Evolutionary conservation across 2,113 vertebrate genomes (phyloP).

Genomic region (Pycnonotus jocosus): DNA sequence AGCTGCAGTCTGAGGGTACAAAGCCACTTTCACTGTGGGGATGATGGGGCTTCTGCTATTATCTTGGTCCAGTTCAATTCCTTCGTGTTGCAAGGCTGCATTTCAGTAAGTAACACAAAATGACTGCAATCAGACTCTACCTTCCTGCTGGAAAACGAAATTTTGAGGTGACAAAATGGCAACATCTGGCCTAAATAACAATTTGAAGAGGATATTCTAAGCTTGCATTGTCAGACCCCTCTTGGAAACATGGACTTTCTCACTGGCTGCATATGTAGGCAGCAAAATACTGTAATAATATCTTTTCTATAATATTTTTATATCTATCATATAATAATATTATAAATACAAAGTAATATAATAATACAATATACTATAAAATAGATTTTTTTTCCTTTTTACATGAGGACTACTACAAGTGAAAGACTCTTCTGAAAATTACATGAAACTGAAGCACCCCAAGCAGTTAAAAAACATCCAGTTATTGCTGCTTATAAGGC

Average conservation of each 20-base stretch:
- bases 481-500: background rate
- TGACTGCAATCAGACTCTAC: background rate
- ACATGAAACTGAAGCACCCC: background rate
- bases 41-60: background rate
- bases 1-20: background rate
- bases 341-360: too few relatives aligned
- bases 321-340: too few relatives aligned
- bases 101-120: background rate
- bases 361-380: background rate
- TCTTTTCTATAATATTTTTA: too few relatives aligned
- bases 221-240: background rate
- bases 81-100: background rate
- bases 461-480: background rate
- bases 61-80: background rate
- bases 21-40: background rate
- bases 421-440: background rate
- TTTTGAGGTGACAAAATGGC: background rate
- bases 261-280: background rate
- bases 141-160: background rate
- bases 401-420: background rate
- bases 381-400: background rate
- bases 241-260: background rate
- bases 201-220: background rate
- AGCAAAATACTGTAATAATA: background rate
- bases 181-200: background rate